These are phyloP conservation scores for Panopea generosa DNA, from an alignment of 2,888 invertebrate species.

Conservation along the genomic window DNA sequence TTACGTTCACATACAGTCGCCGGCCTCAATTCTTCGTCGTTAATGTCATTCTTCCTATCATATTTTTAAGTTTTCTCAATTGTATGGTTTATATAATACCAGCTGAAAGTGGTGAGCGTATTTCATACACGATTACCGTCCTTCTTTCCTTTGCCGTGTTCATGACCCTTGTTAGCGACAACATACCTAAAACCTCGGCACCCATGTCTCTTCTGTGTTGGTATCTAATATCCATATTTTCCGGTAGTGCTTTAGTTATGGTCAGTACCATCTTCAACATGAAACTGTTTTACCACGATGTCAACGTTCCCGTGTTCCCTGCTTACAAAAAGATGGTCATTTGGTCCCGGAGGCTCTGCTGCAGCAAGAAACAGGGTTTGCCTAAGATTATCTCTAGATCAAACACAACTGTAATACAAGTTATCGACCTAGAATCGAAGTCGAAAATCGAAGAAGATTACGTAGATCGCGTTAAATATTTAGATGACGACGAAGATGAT, in stretches of 20 bases:
- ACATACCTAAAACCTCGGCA: no score
- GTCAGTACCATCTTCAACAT: slow-evolving; percentile 19
- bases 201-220: slow-evolving; percentile 41
- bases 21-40: slow-evolving; percentile 28
- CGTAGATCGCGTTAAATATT: no score
- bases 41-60: slow-evolving; percentile 29
- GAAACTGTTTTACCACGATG: slow-evolving; percentile 17
- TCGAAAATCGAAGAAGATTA: no score
- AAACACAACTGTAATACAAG: background rate
- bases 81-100: slow-evolving; percentile 32
- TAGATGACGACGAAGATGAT: no score
- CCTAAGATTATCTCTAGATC: no score
- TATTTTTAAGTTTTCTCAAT: slow-evolving; percentile 28
- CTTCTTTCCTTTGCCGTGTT: slow-evolving; percentile 47
- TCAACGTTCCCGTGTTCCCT: background rate
- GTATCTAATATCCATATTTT: slow-evolving; percentile 28
- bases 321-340: background rate
- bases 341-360: no score
- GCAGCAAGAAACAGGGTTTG: no score
- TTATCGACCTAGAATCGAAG: no score
- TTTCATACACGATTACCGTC: slow-evolving; percentile 36
- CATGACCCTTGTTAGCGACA: slow-evolving; percentile 44
- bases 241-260: slow-evolving; percentile 29
- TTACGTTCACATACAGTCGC: slow-evolving; percentile 7
- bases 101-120: slow-evolving; percentile 32